Evolutionary conservation across 2,797 vertebrate species (phyloP), one percentile per base, ranked within the genome.

Genomic region (Ctenosaura bakeri): DNA sequence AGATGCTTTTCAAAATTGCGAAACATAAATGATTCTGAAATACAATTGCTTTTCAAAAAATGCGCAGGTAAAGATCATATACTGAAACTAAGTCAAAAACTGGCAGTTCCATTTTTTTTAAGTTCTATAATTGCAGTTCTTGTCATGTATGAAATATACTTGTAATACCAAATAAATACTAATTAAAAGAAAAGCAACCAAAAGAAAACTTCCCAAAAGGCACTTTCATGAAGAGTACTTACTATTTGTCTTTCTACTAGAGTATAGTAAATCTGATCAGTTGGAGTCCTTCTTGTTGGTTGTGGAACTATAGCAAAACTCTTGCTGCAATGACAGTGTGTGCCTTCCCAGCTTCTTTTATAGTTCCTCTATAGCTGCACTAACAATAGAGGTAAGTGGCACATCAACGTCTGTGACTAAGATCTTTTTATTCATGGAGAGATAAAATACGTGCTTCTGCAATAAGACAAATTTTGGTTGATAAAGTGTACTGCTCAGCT

Each of bases 271-370:
- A 32, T 87, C 59, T 35, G 87, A 74, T 32, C 93, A 32, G 79
- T 85, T 52, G 87, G 6, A 83, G 24, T 22, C 71, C 46, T 32
- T 6, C 71, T 93, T 71, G 81, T 81, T 46, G 64, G 90, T 71
- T 12, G 64, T 56, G 24, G 20, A 54, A 81, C 12, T 1, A 59
- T 4, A 0, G 4, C 26, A 85, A 50, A 0, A 85, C 76, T 85
- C 54, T 86, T 59, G 78, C 29, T 1, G 77, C 91, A 92, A 1
- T 76, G 92, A 88, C 79, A n/a, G 83, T 0, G 0, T 56, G 82
- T n/a, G 83, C 85, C 89, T 92, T 32, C 76, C 92, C 29, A 0
- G 52, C 6, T 5, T 77, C 95, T 95, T 96, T 95, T 95, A 94
- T 94, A 96, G 32, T 92, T 93, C 80, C 90, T 87, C 94, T 78